Conservation (phyloP, 2,113 vertebrate species). For the Kobus ellipsiprymnus region DNA sequence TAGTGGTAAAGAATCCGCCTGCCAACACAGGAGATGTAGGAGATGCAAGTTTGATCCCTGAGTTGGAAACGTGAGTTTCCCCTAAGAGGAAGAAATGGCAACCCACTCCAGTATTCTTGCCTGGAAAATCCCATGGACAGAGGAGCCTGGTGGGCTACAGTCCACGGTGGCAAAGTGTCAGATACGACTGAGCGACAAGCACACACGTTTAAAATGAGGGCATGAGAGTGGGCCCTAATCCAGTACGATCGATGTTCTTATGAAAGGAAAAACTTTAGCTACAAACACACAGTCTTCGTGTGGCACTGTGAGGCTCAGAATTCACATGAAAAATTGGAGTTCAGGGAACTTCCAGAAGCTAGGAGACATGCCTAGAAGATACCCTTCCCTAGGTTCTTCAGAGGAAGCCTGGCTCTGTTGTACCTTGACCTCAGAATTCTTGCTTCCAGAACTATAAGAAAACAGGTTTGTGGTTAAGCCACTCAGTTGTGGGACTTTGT, state of each 20-base stretch:
- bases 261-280: background rate
- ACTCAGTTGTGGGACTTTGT: background rate
- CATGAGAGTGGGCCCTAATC: background rate
- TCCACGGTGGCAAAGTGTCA: background rate
- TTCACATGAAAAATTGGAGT: background rate
- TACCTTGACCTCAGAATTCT: background rate
- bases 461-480: background rate
- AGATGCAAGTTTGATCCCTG: background rate
- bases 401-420: background rate
- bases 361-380: background rate
- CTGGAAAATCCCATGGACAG: background rate
- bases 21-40: background rate
- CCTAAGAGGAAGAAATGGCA: background rate
- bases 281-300: background rate
- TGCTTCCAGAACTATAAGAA: background rate
- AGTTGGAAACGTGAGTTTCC: background rate
- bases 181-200: fast-evolving
- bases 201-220: background rate
- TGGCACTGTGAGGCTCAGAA: background rate
- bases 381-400: background rate
- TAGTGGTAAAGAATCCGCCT: background rate
- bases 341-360: background rate
- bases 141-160: background rate
- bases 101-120: background rate
- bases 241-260: background rate